Percentiles rank a stretch among this genome's conserved stretches.
Evolutionary conservation across 2,797 vertebrate species (phyloP).

Genomic region (Ciconia nigra): DNA sequence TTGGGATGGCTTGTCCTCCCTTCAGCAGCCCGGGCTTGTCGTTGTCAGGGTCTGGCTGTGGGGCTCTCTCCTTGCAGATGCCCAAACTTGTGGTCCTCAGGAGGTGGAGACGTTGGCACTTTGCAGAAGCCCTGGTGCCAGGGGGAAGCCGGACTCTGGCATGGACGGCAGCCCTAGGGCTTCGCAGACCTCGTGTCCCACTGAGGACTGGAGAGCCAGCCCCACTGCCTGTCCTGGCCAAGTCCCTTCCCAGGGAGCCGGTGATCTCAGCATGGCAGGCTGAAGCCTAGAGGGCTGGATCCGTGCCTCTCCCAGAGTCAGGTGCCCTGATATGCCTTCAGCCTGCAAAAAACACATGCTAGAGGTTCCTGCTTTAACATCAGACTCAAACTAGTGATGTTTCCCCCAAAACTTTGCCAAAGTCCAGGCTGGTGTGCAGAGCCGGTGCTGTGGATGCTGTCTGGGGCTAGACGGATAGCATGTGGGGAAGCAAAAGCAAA

Average conservation of each 20-base stretch:
- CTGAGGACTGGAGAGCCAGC: not conserved
- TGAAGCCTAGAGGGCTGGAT: not conserved
- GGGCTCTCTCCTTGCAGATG: not conserved
- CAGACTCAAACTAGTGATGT: not conserved
- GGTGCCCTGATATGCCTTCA: not conserved
- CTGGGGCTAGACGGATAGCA: not conserved
- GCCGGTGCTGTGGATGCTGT: accelerated
- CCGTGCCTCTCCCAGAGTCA: not conserved
- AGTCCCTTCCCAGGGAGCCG: not conserved
- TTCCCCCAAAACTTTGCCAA: not conserved
- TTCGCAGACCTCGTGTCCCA: not conserved
- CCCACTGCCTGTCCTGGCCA: not conserved
- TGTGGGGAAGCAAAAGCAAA: not conserved
- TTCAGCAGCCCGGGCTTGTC: accelerated
- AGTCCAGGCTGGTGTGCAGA: not conserved
- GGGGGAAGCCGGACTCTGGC: accelerated
- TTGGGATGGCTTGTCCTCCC: not conserved
- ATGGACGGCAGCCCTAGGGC: not conserved
- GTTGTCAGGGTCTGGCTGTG: not conserved
- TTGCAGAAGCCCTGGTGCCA: not conserved
- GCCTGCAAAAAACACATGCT: accelerated
- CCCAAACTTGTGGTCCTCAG: accelerated
- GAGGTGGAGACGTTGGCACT: not conserved
- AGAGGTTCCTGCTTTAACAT: not conserved
- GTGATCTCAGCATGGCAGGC: accelerated